phyloP scores from a whole-genome alignment of 2,888 invertebrate genomes.

The Beris morrisii region DNA sequence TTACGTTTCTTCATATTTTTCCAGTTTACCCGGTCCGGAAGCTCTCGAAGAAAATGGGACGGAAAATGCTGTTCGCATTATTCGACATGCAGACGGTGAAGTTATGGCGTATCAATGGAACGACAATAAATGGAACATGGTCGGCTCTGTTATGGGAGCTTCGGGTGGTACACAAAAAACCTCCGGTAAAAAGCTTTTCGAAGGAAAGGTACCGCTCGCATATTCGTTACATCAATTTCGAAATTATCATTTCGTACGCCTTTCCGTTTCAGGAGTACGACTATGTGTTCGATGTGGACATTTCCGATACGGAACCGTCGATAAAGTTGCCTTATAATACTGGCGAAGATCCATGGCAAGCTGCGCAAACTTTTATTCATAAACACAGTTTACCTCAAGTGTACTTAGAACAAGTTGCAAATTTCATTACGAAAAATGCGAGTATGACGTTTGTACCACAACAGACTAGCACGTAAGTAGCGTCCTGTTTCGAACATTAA shows the following conservation, averaged over 20 bases:
- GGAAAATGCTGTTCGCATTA: slow-evolving; percentile 84
- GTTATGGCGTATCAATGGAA: slow-evolving; percentile 83
- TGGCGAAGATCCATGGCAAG: slow-evolving; percentile 88
- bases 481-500: neutral
- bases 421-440: slow-evolving; percentile 87
- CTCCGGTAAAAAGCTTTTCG: slow-evolving; percentile 75
- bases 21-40: slow-evolving; percentile 79
- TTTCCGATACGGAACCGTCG: slow-evolving; percentile 85
- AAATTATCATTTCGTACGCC: neutral
- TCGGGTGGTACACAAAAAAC: slow-evolving; percentile 65
- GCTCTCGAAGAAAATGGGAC: slow-evolving; percentile 74
- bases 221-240: neutral
- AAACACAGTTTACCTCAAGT: slow-evolving; percentile 80
- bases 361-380: slow-evolving; percentile 88
- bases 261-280: slow-evolving; percentile 71
- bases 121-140: slow-evolving; percentile 73
- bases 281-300: slow-evolving; percentile 93
- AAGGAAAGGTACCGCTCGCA: slow-evolving; percentile 65
- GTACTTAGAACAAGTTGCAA: slow-evolving; percentile 89
- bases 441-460: slow-evolving; percentile 13
- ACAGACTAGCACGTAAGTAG: slow-evolving; percentile 13
- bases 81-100: slow-evolving; percentile 69
- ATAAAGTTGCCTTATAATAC: slow-evolving; percentile 90
- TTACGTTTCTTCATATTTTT: slow-evolving; percentile 6
- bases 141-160: slow-evolving; percentile 88